Evolutionary conservation across 2,797 vertebrate species (phyloP), one percentile per base, ranked within the genome.

Genomic region (Pelodytes ibericus): DNA sequence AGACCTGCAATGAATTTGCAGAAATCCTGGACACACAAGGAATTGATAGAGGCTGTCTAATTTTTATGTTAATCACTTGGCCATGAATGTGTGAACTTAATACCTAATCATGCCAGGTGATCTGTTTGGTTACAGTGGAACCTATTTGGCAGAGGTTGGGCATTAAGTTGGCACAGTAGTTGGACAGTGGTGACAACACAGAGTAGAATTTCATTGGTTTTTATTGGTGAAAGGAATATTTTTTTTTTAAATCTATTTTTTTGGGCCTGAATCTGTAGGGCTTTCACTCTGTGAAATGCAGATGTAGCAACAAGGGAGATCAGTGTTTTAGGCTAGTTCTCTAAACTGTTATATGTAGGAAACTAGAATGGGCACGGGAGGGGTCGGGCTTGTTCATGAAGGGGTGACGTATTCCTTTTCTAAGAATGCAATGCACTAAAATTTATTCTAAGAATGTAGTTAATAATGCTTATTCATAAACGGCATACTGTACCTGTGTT

Each of bases 391-490:
- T 72, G 60, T 57, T 79, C 25, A 39, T 62, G 57, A 62, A 27
- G 83, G 70, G 53, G 77, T 84, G 74, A 86, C 73, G 76, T 89
- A 86, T 78, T 90, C 85, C 85, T 85, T 89, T 91, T 89, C 85
- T 89, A 91, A 91, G 91, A 93, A 92, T 90, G 88, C 92, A 90
- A 89, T 91, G 94, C 92, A 94, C 94, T 94, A 92, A 92, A 94
- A 92, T 86, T 33, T 87, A 89, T 95, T 92, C 86, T 89, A 89
- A 92, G 95, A 96, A 95, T 94, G 94, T 95, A 94, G 94, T 92
- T 89, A 90, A 85, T 92, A 90, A 87, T 90, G 89, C 88, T 89
- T 92, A 90, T 90, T 93, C 91, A 86, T 92, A 85, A 91, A 88
- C 83, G 89, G 89, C 90, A 81, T 91, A 91, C 87, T 65, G 75